Conservation (phyloP, 2,888 invertebrate species). For the Latheticus oryzae region DNA sequence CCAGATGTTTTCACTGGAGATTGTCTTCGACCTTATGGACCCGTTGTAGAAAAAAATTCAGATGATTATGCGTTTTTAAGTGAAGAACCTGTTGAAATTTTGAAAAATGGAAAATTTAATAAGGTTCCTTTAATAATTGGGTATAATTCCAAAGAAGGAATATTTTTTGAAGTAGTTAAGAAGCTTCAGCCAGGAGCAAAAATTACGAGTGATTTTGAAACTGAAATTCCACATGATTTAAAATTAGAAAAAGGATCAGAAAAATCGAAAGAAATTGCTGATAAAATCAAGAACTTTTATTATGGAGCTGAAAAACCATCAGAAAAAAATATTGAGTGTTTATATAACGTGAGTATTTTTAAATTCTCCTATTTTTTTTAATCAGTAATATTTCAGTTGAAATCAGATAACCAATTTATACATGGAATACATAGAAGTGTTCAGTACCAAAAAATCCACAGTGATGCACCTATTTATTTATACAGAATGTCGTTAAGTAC, state of each 20-base stretch:
- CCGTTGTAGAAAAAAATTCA: slow-evolving; percentile 31
- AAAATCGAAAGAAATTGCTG: slow-evolving; percentile 58
- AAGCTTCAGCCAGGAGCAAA: slow-evolving; percentile 45
- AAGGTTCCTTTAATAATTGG: slow-evolving; percentile 63
- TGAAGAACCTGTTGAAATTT: slow-evolving; percentile 57
- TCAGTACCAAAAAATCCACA: slow-evolving; percentile 45
- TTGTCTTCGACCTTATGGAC: slow-evolving; percentile 40
- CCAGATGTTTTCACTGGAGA: slow-evolving; percentile 45
- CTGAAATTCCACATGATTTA: slow-evolving; percentile 52
- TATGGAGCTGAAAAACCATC: slow-evolving; percentile 64
- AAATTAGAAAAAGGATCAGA: slow-evolving; percentile 50
- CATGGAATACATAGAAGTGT: slow-evolving; percentile 52
- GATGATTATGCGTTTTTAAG: slow-evolving; percentile 29
- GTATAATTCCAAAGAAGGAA: slow-evolving; percentile 60
- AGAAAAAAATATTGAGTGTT: slow-evolving; percentile 60
- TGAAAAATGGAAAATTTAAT: slow-evolving; percentile 56
- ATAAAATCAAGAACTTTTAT: slow-evolving; percentile 63
- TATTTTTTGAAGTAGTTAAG: slow-evolving; percentile 56
- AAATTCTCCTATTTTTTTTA: too few species aligned
- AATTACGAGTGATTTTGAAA: slow-evolving; percentile 46
- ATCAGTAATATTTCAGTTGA: slow-evolving; percentile 50
- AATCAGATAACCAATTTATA: slow-evolving; percentile 58
- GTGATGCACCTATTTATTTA: slow-evolving; percentile 52
- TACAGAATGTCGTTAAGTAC: slow-evolving; percentile 57
- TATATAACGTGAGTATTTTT: too few species aligned